Base-by-base conservation (phyloP, 2,888 invertebrate species). In the Mylabris sibirica region DNA sequence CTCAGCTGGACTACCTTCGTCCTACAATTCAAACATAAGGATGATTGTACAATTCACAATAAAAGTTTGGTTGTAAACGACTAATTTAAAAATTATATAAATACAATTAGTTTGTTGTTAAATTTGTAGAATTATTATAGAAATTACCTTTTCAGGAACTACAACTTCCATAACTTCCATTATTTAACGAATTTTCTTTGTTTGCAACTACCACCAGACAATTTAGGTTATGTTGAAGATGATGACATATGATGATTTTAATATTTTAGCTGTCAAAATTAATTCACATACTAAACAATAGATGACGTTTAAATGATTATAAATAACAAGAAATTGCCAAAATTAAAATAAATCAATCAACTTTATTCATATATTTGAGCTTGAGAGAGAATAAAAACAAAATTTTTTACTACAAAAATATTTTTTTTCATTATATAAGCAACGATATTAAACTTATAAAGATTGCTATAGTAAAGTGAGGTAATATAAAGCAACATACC, bases 131-230 rank as follows among this genome's bases (percentile, higher is more conserved):
- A 20, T 35, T 53, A 57, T 49, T 62, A 61, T 69, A 12, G 62
- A 63, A 69, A 65, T 78, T 75, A 95, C 95, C 88, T 94, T 95
- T 83, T 95, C 95, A 8, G 92, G 90, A 67, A 93, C 84, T 83
- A 91, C 88, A 75, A 94, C 90, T 71, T 94, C 93, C 79, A 94
- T 92, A 87, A 93, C 94, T 87, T 94, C 94, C 94, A 95, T 94
- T 83, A 53, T 64, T 34, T 57, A 4, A 9, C 20, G 22, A 14
- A 1, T 22, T 57, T 24, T 22, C 57, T 12, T 20, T 57, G 14
- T 22, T 57, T 57, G 22, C 57, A 24, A 2, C 20, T 9, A 11
- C 8, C 44, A 49, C 6, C 20, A 20, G 20, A 20, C 20, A 3
- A 49, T 57, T 57, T 22, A 14, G 57, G 57, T 57, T 57, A 57